These are phyloP conservation scores for Antheraea assamensis DNA, from an alignment of 2,888 invertebrate genomes.

Conservation along the genomic window DNA sequence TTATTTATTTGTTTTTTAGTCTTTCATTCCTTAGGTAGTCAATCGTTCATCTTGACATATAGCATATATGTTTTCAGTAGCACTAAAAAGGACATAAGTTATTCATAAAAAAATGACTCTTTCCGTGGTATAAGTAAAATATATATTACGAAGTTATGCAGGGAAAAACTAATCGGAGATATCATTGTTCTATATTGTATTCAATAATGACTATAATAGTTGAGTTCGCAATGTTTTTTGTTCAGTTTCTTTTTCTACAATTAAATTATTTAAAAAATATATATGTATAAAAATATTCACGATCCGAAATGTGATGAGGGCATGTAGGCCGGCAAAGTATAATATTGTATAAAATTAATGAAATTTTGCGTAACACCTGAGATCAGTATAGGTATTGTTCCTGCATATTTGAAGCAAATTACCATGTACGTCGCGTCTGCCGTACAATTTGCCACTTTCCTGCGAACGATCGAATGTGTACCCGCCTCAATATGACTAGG, in stretches of 20 bases:
- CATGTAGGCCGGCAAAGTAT: neutral
- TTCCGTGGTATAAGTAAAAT: no score
- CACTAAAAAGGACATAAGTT: no score
- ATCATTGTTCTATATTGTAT: neutral
- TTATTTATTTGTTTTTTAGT: no score
- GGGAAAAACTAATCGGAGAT: neutral
- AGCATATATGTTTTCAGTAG: no score
- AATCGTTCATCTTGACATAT: no score
- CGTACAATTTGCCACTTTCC: neutral
- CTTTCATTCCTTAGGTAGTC: no score
- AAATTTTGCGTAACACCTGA: slow-evolving; percentile 37
- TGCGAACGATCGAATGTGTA: slow-evolving; percentile 14
- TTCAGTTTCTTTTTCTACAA: neutral
- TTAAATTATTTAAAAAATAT: no score
- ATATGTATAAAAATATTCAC: neutral
- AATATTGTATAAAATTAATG: slow-evolving; percentile 35
- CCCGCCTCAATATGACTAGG: slow-evolving; percentile 9
- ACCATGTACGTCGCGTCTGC: neutral
- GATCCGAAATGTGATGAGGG: neutral
- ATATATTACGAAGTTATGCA: no score
- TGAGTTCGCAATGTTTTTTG: neutral
- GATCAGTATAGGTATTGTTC: slow-evolving; percentile 31
- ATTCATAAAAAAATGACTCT: no score
- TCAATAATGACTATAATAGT: neutral
- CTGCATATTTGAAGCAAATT: slow-evolving; percentile 35